Evolutionary conservation across 1,140 invertebrate species (phyloP).

Genomic region (Lucilia sericata): DNA sequence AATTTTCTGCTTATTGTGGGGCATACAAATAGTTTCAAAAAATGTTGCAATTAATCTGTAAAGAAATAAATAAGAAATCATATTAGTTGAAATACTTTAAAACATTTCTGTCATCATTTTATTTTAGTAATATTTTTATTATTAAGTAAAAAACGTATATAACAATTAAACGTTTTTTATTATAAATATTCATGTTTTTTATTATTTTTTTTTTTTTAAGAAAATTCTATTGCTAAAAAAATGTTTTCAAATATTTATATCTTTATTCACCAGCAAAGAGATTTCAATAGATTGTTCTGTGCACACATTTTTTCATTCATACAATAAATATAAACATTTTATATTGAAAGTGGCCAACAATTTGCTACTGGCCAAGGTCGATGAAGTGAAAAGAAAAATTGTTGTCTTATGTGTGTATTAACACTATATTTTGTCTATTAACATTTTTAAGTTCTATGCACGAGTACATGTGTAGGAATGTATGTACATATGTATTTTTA

Average conservation of each 20-base stretch:
- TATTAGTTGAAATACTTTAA: neutral
- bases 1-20: neutral
- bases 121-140: neutral
- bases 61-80: neutral
- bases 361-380: neutral
- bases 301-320: neutral
- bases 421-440: neutral
- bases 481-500: neutral
- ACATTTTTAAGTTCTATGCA: neutral
- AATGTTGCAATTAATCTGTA: neutral
- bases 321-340: neutral
- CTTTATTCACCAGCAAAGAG: neutral
- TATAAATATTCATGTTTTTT: conserved; percentile 7
- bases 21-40: neutral
- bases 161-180: neutral
- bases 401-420: neutral
- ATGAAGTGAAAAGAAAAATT: neutral
- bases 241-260: neutral
- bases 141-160: neutral
- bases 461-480: neutral
- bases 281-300: neutral
- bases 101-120: neutral
- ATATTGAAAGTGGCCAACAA: conserved; percentile 5
- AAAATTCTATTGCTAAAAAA: conserved; percentile 12
- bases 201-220: neutral